These are phyloP conservation scores for Yponomeuta evonymella DNA, from an alignment of 2,888 invertebrate species.

Conservation along the genomic window DNA sequence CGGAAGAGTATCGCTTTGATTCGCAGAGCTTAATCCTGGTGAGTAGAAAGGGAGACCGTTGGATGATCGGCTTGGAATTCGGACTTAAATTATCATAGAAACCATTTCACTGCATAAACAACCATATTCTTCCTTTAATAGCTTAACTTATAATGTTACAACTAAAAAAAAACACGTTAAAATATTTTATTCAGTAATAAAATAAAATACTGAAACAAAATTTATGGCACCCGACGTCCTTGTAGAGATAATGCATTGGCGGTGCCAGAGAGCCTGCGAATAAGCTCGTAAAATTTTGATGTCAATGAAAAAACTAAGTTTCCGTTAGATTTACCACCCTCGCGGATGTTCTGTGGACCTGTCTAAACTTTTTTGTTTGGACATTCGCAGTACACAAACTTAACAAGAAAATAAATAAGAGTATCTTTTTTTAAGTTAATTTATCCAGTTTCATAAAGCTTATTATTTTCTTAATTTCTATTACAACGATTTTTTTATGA, in stretches of 20 bases:
- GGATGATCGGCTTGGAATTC: too few species aligned
- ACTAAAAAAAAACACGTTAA: not conserved
- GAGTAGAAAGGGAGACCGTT: too few species aligned
- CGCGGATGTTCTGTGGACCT: too few species aligned
- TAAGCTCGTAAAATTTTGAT: not conserved
- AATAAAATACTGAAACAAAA: conserved; percentile 5
- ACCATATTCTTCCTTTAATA: not conserved
- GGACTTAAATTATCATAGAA: not conserved
- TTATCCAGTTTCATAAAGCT: too few species aligned
- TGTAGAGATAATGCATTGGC: conserved; percentile 9
- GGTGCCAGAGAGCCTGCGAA: not conserved
- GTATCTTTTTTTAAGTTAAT: too few species aligned
- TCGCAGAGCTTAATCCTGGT: too few species aligned
- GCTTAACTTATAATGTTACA: not conserved
- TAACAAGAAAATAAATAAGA: too few species aligned
- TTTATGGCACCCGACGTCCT: conserved; percentile 5
- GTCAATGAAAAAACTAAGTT: not conserved
- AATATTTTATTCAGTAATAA: not conserved
- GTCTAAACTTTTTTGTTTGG: too few species aligned
- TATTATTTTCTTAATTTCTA: too few species aligned
- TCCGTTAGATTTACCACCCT: not conserved
- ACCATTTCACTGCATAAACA: not conserved
- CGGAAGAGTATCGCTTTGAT: too few species aligned
- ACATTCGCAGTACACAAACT: too few species aligned
- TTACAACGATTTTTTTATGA: too few species aligned